Percentiles rank a stretch among this genome's conserved stretches.
Conservation (phyloP, 2,888 invertebrate genomes). For the Melieria crassipennis region DNA sequence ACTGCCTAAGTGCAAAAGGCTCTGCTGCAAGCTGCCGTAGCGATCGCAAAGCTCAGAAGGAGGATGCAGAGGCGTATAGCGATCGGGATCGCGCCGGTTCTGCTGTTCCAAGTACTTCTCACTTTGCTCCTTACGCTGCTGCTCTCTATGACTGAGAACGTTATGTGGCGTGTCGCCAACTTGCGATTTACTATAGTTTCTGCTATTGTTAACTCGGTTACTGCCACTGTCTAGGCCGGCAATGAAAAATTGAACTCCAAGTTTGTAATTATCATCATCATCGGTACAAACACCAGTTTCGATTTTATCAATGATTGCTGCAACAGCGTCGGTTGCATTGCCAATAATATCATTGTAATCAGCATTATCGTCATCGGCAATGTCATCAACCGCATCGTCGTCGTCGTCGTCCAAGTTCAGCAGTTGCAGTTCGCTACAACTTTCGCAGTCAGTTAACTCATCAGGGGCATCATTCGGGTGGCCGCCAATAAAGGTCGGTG, state of each 20-base stretch:
- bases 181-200: not conserved
- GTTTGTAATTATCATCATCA: too few species aligned
- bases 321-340: too few species aligned
- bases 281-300: too few species aligned
- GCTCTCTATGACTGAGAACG: not conserved
- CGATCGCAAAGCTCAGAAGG: not conserved
- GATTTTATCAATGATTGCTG: too few species aligned
- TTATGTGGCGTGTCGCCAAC: slow-evolving; percentile 44
- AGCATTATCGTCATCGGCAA: not conserved
- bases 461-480: not conserved
- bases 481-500: not conserved
- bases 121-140: not conserved
- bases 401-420: slow-evolving; percentile 44
- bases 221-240: not conserved
- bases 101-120: slow-evolving; percentile 6
- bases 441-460: slow-evolving; percentile 50
- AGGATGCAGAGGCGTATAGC: not conserved
- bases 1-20: too few species aligned
- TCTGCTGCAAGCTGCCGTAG: not conserved
- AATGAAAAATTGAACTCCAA: too few species aligned
- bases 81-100: not conserved
- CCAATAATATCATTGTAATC: not conserved
- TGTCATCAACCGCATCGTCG: not conserved
- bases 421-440: slow-evolving; percentile 47
- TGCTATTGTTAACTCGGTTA: not conserved